These are phyloP conservation scores for Desmophyllum pertusum DNA, from an alignment of 92 coral and sea anemone species.

Conservation along the genomic window DNA sequence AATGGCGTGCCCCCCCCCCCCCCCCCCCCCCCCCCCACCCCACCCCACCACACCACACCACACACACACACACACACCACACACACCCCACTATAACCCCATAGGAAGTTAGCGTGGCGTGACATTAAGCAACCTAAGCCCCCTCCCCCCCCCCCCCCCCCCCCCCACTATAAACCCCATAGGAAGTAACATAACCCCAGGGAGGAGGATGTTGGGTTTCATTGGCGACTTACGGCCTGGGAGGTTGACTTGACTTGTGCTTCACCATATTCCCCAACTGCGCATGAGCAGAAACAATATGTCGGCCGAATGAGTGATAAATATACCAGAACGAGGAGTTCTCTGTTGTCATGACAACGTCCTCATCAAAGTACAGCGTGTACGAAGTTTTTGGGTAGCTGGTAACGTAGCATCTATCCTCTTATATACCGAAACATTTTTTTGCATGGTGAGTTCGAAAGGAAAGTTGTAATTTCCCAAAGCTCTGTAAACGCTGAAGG, in stretches of 20 bases:
- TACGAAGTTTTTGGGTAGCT: constrained; percentile 43
- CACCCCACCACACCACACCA: too few species aligned
- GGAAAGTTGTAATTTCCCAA: constrained; percentile 55
- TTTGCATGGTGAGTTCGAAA: constrained; percentile 57
- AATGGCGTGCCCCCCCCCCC: too few species aligned
- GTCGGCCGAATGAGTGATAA: constrained; percentile 47
- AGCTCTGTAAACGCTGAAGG: constrained; percentile 69
- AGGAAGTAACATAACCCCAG: background rate
- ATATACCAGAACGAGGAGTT: constrained; percentile 18
- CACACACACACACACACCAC: too few species aligned
- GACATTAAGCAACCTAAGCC: too few species aligned
- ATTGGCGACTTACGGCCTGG: constrained; percentile 12
- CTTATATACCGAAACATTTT: constrained; percentile 49
- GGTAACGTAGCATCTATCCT: constrained; percentile 47
- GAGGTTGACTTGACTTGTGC: constrained; percentile 12
- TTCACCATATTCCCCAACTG: constrained; percentile 49
- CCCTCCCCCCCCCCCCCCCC: too few species aligned
- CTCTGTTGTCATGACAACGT: constrained; percentile 27
- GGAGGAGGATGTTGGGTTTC: background rate
- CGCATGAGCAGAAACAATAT: constrained; percentile 31
- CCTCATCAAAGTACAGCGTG: constrained; percentile 76
- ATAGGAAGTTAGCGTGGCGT: too few species aligned
- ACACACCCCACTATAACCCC: too few species aligned
- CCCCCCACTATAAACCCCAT: too few species aligned
- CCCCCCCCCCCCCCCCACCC: too few species aligned